Percentiles rank a stretch among this genome's conserved stretches.
These are phyloP conservation scores for Dendrocopos noguchii DNA, from an alignment of 2,113 vertebrate species.

Conservation along the genomic window DNA sequence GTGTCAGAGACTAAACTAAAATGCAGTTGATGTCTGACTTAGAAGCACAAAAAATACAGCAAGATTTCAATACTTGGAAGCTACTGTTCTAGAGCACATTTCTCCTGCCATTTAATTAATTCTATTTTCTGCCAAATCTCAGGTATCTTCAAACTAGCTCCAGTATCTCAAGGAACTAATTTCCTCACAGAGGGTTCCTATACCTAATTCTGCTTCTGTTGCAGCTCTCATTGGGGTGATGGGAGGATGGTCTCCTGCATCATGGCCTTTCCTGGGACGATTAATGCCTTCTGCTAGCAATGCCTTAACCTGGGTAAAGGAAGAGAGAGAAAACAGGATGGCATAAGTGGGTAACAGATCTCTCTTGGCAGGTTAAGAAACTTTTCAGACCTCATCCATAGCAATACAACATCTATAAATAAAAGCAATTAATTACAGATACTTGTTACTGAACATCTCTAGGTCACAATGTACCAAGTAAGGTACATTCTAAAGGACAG, in stretches of 20 bases:
- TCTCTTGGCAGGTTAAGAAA: neutral
- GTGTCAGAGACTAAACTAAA: neutral
- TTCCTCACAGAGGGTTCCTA: neutral
- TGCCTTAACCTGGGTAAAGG: conserved; percentile 83
- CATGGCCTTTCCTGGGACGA: conserved; percentile 89
- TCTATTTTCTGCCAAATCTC: neutral
- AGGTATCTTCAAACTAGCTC: neutral
- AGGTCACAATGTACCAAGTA: neutral
- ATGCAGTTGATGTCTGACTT: neutral
- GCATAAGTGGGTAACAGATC: neutral
- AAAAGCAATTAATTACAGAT: neutral
- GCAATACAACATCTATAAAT: neutral
- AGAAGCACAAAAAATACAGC: neutral
- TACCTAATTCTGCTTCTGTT: conserved; percentile 93
- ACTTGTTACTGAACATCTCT: neutral
- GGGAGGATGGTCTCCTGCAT: conserved; percentile 96
- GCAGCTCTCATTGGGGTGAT: conserved; percentile 96
- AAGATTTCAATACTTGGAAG: neutral
- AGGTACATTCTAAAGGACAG: neutral
- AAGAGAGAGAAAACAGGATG: neutral
- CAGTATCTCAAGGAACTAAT: neutral
- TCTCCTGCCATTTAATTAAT: neutral
- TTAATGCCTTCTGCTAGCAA: conserved; percentile 89
- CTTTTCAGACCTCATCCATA: neutral
- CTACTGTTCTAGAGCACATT: neutral